Evolutionary conservation across 2,113 vertebrate species (phyloP), one percentile per base, ranked within the genome.

Genomic region (Etheostoma spectabile): DNA sequence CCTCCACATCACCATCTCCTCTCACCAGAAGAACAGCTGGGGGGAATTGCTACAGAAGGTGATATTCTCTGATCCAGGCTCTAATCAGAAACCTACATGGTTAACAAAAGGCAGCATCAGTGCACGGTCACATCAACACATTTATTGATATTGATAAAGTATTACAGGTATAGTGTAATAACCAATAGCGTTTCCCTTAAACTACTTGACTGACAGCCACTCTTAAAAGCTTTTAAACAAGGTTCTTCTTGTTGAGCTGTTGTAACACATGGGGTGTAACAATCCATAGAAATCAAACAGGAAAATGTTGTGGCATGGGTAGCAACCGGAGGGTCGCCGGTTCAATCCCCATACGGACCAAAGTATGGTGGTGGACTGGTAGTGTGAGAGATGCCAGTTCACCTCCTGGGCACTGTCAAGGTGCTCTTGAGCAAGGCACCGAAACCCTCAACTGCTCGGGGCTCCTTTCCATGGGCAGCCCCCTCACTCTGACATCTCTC

Each of bases 11-110:
- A 99, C 98, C 0, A 82, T 99, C 84, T 99, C 98, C 35, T 97
- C 97, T 2, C 98, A 92, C 89, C 98, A 99, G 95, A 97, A 94
- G 88, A 99, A 99, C 93, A 96, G 96, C 77, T 99, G 98, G 98
- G 97, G 96, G 2, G 96, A 98, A 88, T 94, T 99, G 64, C 85
- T 99, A 30, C 95, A 96, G 63, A 98, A 97, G 91, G 96, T 95
- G 46, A 86, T 7, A 4, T 15, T 4, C 5, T 24, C 14, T 53
- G 22, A 30, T 30, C 5, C 0, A 22, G 16, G 51, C 49, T 72
- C 62, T 27, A 13, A 64, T 45, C 30, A 15, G 16, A 64, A 24
- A 22, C 6, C 49, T 16, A 2, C 18, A 3, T 24, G 12, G 48
- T 55, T 24, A 3, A 42, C 11, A 69, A 30, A 55, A 60, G 33